Base-by-base conservation (phyloP, 2,797 vertebrate genomes). In the Euthynnus affinis region DNA sequence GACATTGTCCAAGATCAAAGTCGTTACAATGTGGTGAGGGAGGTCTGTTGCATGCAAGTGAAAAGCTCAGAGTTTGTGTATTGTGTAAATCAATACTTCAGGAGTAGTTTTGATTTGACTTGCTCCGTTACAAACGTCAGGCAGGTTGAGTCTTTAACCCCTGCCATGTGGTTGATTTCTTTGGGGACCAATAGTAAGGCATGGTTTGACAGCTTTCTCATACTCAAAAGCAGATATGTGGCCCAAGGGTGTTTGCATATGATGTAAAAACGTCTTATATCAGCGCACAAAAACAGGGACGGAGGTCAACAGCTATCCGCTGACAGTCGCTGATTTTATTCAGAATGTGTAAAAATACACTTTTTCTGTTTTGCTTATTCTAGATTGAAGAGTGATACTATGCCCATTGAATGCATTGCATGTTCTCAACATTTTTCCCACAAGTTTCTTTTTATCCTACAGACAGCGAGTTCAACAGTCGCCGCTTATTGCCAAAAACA, bases 191-290 rank as follows among this genome's bases (percentile, higher is more conserved):
- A 85, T 85, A 74, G 64, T 37, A 67, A 67, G 58, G 62, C 27
- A 48, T 55, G 59, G 76, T 78, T 87, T 89, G 89, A 91, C 90
- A 84, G 83, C 63, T 88, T 85, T 87, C 87, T 88, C 87, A 88
- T 77, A 84, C 64, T 85, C 42, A 18, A 5, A 70, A 74, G 71
- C 65, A 46, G 76, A 81, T 52, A 74, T 32, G 46, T 75, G 80
- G 68, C 87, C 82, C 77, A 1, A 0, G 84, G 81, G 52, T 76
- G 72, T 89, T 88, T 85, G 79, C 44, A 55, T 67, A 67, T 64
- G 70, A 71, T 70, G 64, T 81, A 71, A 85, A 73, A 61, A 73
- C 6, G 1, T 37, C 44, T 78, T 48, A 42, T 78, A 84, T 68
- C 53, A 61, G 51, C 10, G 63, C 52, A 70, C 10, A 78, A 72